A percentile compares a stretch with the other conserved stretches of the same genome.
phyloP scores from a whole-genome alignment of 2,888 invertebrate genomes.

The Exocentrus adspersus region DNA sequence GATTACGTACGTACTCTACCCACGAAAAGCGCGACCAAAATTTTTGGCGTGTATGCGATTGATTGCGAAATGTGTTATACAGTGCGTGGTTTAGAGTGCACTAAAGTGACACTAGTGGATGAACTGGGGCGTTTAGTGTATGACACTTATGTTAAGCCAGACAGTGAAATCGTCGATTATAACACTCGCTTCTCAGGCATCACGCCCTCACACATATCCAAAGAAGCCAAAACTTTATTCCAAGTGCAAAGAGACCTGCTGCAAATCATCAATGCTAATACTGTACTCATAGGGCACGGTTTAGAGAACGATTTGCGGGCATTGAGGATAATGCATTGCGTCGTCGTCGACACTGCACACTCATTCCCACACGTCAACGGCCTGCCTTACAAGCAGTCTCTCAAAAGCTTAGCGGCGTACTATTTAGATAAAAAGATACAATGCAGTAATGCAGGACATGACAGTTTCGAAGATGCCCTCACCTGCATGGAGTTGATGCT shows the following conservation, averaged over 20 bases:
- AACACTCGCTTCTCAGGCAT: conserved; percentile 97
- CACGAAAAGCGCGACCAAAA: conserved; percentile 58
- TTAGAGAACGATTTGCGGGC: conserved; percentile 93
- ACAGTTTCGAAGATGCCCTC: conserved; percentile 92
- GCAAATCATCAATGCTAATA: conserved; percentile 80
- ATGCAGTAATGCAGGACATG: conserved; percentile 79
- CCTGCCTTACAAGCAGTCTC: conserved; percentile 82
- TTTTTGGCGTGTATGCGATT: conserved; percentile 78
- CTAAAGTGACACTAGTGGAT: conserved; percentile 86
- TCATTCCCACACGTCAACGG: conserved; percentile 89
- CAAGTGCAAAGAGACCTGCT: conserved; percentile 90
- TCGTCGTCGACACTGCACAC: conserved; percentile 90
- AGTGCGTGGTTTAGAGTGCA: conserved; percentile 84
- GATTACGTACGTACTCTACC: conserved; percentile 42
- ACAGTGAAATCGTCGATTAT: conserved; percentile 86
- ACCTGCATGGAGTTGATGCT: conserved; percentile 91
- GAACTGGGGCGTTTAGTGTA: conserved; percentile 80
- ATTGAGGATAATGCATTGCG: conserved; percentile 83
- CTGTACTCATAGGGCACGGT: conserved; percentile 94
- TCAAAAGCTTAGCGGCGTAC: conserved; percentile 80
- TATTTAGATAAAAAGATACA: conserved; percentile 87
- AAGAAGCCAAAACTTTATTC: conserved; percentile 65
- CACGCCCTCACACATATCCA: conserved; percentile 71
- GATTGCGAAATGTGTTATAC: conserved; percentile 99
- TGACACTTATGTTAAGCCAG: conserved; percentile 86